Evolutionary conservation across 2,888 invertebrate species (phyloP).

Genomic region (Blera fallax): DNA sequence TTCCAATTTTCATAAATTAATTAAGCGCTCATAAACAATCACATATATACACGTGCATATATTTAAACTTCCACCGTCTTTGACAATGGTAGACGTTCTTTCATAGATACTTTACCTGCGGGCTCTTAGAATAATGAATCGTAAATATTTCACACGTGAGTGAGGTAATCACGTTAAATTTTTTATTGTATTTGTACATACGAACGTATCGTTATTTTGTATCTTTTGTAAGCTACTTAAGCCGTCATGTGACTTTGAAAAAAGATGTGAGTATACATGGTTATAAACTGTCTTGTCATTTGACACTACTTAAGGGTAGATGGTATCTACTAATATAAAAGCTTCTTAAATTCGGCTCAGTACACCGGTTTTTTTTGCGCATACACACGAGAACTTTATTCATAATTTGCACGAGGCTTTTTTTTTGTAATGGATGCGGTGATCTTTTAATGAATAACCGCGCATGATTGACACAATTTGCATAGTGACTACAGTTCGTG

Average conservation of each 20-base stretch:
- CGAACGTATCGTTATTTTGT: not conserved
- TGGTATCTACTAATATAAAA: not conserved
- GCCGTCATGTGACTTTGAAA: not conserved
- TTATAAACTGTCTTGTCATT: not conserved
- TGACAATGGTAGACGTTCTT: not conserved
- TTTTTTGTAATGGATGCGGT: not conserved
- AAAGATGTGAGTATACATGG: not conserved
- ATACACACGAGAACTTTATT: not conserved
- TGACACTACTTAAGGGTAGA: not conserved
- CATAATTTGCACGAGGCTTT: not conserved
- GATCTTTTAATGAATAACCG: not conserved
- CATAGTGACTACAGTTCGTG: not conserved
- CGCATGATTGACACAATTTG: not conserved
- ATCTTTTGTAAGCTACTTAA: not conserved
- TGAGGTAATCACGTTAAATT: not conserved
- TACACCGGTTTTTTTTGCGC: not conserved
- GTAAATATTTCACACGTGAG: conserved; percentile 22
- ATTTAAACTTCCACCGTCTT: not conserved
- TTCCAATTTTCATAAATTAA: conserved; percentile 33
- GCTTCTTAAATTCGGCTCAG: not conserved
- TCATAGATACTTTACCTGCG: not conserved
- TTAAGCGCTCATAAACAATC: not conserved
- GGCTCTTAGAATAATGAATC: not conserved
- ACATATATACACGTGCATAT: not conserved
- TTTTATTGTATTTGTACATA: not conserved